Evolutionary conservation across 92 coral and sea anemone species (phyloP), one percentile per base, ranked within the genome.

Genomic region (Porites evermanni): DNA sequence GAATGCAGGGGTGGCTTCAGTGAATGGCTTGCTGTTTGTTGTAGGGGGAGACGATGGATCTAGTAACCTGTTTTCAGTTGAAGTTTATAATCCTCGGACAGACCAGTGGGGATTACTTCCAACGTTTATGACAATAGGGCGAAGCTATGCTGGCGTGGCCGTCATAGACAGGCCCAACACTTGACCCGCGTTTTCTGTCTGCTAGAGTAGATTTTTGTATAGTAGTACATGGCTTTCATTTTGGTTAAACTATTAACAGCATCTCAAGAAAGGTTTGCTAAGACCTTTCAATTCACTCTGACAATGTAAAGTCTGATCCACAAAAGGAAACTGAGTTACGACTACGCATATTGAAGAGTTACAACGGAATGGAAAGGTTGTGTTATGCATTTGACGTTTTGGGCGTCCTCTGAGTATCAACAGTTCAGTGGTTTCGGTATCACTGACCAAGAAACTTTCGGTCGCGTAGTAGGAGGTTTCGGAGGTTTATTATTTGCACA

Each of bases 11-110:
- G 99, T 97, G 7, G 99, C 99, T 26, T 97, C 99, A 1, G 98
- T 97, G 16, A 97, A 97, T 70, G 99, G 99, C 18, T 91, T 95
- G 73, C 67, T 97, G 72, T 97, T 95, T 81, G 98, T 97, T 5
- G 99, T 97, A 2, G 99, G 99, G 12, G 99, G 99, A 47, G 99
- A 97, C 68, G 99, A 97, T 67, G 99, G 99, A 44, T 95, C 99
- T 29, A 93, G 98, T 75, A 97, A 97, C 81, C 83, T 97, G 79
- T 89, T 94, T 63, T 97, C 99, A 4, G 99, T 97, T 8, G 99
- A 97, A 81, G 99, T 97, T 68, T 97, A 95, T 53, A 97, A 97
- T 64, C 99, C 99, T 2, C 85, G 98, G 77, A 95, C 97, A 44
- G 96, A 97, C 78, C 97, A 95, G 79, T 97, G 99, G 99, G 97